Conservation (phyloP, 2,113 vertebrate genomes). For the Neotragus pygmaeus region DNA sequence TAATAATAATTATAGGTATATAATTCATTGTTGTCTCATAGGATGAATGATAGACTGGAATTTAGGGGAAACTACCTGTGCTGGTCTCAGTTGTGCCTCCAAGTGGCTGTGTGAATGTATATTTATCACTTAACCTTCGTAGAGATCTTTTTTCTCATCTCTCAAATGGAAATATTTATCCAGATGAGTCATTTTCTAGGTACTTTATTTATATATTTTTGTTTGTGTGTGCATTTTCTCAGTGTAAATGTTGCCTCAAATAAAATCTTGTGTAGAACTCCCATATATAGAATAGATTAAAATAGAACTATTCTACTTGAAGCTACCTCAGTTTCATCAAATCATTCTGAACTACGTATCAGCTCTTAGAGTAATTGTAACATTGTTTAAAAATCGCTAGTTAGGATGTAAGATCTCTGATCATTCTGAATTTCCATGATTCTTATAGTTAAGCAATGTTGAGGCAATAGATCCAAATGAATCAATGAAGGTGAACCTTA, state of each 20-base stretch:
- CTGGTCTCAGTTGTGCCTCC: neutral
- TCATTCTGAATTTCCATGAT: slow-evolving; percentile 8
- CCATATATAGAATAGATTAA: neutral
- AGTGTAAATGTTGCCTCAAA: neutral
- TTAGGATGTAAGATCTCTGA: neutral
- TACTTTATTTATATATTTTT: neutral
- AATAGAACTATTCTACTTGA: neutral
- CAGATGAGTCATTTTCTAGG: neutral
- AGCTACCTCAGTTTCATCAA: slow-evolving; percentile 3
- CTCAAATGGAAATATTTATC: neutral
- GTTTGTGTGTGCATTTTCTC: neutral
- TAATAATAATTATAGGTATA: neutral
- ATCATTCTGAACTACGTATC: neutral
- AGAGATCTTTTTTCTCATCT: neutral
- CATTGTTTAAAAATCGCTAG: neutral
- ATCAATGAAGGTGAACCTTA: slow-evolving; percentile 46
- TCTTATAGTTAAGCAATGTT: neutral
- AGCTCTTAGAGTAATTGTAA: neutral
- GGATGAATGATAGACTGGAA: neutral
- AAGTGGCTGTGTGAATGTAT: neutral
- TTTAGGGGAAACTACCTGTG: neutral
- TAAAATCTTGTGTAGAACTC: neutral
- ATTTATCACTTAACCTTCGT: neutral
- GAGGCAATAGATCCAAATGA: slow-evolving; percentile 18
- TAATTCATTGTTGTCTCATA: neutral